Evolutionary conservation across 2,113 vertebrate species (phyloP).

Genomic region (Pitta sordida): DNA sequence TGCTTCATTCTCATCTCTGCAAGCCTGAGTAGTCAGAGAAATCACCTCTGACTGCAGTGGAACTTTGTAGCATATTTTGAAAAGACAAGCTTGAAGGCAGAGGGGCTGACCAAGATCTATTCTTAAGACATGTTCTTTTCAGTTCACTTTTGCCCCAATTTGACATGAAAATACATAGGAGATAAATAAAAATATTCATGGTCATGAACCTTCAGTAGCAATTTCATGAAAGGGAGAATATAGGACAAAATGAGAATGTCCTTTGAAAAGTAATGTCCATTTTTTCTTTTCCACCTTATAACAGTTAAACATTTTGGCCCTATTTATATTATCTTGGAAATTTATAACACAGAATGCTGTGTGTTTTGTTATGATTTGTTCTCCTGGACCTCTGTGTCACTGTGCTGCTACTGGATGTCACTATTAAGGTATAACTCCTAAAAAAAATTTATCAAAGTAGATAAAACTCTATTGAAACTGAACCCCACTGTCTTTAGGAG

Average conservation of each 20-base stretch:
- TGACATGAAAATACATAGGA: background rate
- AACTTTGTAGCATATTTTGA: background rate
- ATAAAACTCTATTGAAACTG: background rate
- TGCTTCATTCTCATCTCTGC: background rate
- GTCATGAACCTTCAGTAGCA: background rate
- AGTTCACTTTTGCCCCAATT: background rate
- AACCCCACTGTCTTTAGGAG: background rate
- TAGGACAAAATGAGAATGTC: background rate
- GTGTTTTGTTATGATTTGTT: background rate
- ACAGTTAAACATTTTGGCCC: background rate
- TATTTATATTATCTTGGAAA: background rate
- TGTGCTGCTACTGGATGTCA: background rate
- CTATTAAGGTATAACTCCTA: background rate
- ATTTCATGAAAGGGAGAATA: background rate
- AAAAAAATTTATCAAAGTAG: background rate
- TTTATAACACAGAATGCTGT: background rate
- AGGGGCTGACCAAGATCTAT: background rate
- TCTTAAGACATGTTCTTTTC: background rate
- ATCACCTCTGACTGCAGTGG: background rate
- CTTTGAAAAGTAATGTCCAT: background rate
- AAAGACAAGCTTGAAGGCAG: background rate
- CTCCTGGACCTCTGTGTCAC: background rate
- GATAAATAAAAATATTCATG: background rate
- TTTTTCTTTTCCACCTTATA: background rate
- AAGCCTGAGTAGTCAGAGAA: background rate